These are phyloP conservation scores for Apodemia zela DNA, from an alignment of 2,888 invertebrate genomes.

Conservation along the genomic window DNA sequence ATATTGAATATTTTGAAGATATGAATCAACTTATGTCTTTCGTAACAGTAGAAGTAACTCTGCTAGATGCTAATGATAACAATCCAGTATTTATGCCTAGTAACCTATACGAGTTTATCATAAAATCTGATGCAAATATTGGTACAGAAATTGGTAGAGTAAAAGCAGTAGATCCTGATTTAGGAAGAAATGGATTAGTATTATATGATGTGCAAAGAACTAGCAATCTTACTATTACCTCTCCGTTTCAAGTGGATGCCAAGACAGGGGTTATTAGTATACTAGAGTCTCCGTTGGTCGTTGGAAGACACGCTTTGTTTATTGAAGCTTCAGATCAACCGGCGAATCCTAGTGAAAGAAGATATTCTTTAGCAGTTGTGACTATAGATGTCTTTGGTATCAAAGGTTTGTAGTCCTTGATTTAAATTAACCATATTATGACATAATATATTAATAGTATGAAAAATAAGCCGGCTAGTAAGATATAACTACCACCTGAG, in stretches of 20 bases:
- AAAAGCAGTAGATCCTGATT: conserved; percentile 90
- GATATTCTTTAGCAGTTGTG: conserved; percentile 91
- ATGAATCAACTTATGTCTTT: conserved; percentile 65
- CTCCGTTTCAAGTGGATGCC: conserved; percentile 86
- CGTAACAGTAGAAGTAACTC: conserved; percentile 89
- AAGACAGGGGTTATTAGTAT: conserved; percentile 85
- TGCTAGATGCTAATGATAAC: conserved; percentile 95
- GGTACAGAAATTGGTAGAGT: conserved; percentile 89
- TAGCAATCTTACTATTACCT: conserved; percentile 81
- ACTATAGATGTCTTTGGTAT: conserved; percentile 86
- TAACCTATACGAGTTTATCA: conserved; percentile 89
- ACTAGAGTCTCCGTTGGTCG: conserved; percentile 82
- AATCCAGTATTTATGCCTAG: conserved; percentile 92
- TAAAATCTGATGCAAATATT: conserved; percentile 83
- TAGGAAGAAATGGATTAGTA: conserved; percentile 86
- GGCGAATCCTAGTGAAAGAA: conserved; percentile 89
- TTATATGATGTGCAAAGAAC: conserved; percentile 86
- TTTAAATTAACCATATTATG: too few relatives aligned
- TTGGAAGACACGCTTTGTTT: conserved; percentile 89
- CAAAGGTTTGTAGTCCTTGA: conserved; percentile 67
- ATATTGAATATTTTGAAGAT: conserved; percentile 65
- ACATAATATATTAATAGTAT: too few relatives aligned
- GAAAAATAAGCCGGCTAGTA: too few relatives aligned
- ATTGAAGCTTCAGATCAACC: conserved; percentile 93
- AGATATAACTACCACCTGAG: too few relatives aligned